These are phyloP conservation scores for Amblyornis subalaris DNA, from an alignment of 2,113 vertebrate genomes.

Conservation along the genomic window DNA sequence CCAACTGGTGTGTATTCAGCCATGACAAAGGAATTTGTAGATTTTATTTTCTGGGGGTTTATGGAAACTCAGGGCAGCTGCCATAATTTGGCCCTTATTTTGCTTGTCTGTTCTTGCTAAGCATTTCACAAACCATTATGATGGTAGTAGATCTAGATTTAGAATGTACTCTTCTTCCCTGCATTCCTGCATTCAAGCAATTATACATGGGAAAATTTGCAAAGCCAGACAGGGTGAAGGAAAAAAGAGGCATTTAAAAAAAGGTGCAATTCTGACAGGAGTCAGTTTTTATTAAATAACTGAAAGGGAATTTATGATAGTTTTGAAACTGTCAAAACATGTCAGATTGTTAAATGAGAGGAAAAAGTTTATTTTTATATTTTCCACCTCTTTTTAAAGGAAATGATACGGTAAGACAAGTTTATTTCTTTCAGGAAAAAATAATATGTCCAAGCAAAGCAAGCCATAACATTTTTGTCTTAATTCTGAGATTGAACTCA, in stretches of 20 bases:
- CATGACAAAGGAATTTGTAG: background rate
- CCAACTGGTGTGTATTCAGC: background rate
- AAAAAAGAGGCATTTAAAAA: background rate
- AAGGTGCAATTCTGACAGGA: background rate
- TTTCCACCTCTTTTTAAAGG: background rate
- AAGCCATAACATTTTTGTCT: background rate
- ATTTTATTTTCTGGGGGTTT: background rate
- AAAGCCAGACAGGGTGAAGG: background rate
- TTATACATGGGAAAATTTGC: background rate
- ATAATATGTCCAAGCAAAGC: background rate
- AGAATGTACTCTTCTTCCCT: background rate
- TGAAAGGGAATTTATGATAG: background rate
- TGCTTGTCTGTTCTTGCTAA: background rate
- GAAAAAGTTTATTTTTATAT: background rate
- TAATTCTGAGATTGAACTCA: background rate
- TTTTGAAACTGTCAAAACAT: slow-evolving; percentile 18
- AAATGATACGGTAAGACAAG: background rate
- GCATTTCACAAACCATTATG: background rate
- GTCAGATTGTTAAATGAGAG: background rate
- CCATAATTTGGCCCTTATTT: background rate
- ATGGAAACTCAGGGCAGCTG: background rate
- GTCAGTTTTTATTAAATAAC: slow-evolving; percentile 6
- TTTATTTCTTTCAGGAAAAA: slow-evolving; percentile 24
- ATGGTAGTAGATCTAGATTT: background rate
- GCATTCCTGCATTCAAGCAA: background rate